Evolutionary conservation across 2,888 invertebrate genomes (phyloP).

Genomic region (Lottia scabra): DNA sequence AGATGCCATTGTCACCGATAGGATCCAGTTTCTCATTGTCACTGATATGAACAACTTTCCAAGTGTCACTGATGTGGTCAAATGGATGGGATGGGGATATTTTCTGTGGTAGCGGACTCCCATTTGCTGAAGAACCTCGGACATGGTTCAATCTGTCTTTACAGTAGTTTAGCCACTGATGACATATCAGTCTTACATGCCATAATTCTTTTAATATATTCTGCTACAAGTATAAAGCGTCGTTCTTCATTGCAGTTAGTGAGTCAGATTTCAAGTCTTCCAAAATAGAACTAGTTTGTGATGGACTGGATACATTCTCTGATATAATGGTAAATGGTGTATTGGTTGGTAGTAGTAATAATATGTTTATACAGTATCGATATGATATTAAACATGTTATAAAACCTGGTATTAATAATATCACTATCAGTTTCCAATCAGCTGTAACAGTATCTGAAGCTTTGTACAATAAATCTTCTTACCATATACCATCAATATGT

Average conservation of each 20-base stretch:
- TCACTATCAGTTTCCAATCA: conserved; percentile 77
- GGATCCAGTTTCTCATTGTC: no score
- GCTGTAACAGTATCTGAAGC: conserved; percentile 75
- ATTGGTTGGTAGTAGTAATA: conserved; percentile 77
- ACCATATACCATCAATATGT: conserved; percentile 80
- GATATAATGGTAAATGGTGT: conserved; percentile 78
- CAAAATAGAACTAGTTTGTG: conserved; percentile 76
- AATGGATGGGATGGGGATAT: no score
- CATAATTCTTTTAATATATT: no score
- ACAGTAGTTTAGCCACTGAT: no score
- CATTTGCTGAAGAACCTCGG: no score
- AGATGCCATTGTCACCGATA: no score
- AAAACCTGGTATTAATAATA: conserved; percentile 70
- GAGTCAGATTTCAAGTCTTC: conserved; percentile 30
- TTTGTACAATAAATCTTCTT: conserved; percentile 36
- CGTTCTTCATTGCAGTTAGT: background rate
- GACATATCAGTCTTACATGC: no score
- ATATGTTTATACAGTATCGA: conserved; percentile 86
- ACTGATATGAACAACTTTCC: no score
- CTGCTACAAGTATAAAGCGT: no score
- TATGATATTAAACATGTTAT: conserved; percentile 76
- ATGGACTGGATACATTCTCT: conserved; percentile 88
- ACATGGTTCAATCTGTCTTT: no score
- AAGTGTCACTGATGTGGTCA: no score
- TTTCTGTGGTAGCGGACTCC: no score